Evolutionary conservation across 1,140 invertebrate genomes (phyloP).

Genomic region (Panonychus citri): DNA sequence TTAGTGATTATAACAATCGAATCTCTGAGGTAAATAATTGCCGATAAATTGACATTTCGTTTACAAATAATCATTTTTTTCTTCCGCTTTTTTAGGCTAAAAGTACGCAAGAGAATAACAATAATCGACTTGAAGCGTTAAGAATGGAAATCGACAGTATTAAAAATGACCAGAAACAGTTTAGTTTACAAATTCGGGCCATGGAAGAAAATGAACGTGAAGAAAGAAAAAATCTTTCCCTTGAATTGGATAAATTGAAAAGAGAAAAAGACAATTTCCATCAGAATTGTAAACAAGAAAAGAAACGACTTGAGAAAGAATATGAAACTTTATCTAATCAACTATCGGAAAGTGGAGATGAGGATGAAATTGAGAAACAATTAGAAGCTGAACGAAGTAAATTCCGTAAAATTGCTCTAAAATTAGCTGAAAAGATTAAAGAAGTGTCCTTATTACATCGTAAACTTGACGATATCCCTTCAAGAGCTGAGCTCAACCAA

Average conservation of each 20-base stretch:
- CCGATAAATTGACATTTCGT: too few relatives aligned
- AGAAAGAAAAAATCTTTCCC: background rate
- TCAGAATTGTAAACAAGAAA: background rate
- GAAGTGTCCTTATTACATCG: constrained; percentile 41
- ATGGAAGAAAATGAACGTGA: background rate
- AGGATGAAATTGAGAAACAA: constrained; percentile 16
- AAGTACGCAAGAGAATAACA: too few relatives aligned
- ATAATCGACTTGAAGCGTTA: too few relatives aligned
- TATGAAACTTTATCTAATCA: background rate
- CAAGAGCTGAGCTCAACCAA: constrained; percentile 69
- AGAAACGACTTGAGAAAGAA: background rate
- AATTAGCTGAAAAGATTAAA: constrained; percentile 10
- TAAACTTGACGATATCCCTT: constrained; percentile 70
- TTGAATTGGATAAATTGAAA: background rate
- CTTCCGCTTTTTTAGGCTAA: too few relatives aligned
- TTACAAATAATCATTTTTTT: too few relatives aligned
- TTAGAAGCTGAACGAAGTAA: constrained; percentile 11
- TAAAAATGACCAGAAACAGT: background rate
- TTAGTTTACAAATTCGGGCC: background rate
- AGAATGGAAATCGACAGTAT: too few relatives aligned
- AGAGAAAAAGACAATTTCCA: background rate
- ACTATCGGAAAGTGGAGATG: constrained; percentile 14
- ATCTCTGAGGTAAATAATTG: too few relatives aligned
- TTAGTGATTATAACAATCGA: too few relatives aligned
- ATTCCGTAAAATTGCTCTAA: constrained; percentile 10